Conservation (phyloP, 53 echinoderm and acorn worm species). For the Holothuria leucospilota region DNA sequence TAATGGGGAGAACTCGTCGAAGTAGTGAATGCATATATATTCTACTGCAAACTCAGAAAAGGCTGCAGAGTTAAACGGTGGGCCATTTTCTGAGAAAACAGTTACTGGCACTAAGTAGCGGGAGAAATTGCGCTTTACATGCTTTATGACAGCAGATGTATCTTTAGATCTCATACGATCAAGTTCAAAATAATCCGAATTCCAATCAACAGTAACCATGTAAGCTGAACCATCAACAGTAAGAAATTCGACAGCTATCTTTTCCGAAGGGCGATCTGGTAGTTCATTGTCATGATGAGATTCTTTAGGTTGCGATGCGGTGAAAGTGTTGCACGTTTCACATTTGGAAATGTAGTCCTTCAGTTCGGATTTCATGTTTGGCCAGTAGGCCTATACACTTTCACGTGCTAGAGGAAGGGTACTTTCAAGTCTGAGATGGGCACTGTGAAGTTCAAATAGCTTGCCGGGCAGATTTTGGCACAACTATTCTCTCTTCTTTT, state of each 20-base stretch:
- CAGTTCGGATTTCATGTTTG: conserved; percentile 46
- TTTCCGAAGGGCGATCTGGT: conserved; percentile 44
- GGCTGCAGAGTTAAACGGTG: conserved; percentile 39
- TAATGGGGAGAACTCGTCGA: conserved; percentile 36
- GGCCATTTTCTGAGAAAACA: conserved; percentile 46
- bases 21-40: conserved; percentile 37
- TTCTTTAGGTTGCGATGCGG: conserved; percentile 42
- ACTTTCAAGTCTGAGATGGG: conserved; percentile 46
- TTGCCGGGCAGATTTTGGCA: conserved; percentile 3
- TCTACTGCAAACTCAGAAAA: conserved; percentile 30
- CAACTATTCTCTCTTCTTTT: conserved; percentile 14
- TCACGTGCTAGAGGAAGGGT: conserved; percentile 51
- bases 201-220: no score
- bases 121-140: conserved; percentile 38
- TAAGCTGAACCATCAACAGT: conserved; percentile 36
- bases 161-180: conserved; percentile 29
- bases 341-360: conserved; percentile 54
- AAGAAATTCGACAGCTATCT: conserved; percentile 46
- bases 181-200: no score
- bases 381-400: no score
- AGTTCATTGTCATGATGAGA: conserved; percentile 38
- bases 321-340: conserved; percentile 47
- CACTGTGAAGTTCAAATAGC: conserved; percentile 43
- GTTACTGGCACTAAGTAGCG: conserved; percentile 42
- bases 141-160: conserved; percentile 50